Conservation (phyloP, 2,888 invertebrate genomes). For the Tenodera sinensis region DNA sequence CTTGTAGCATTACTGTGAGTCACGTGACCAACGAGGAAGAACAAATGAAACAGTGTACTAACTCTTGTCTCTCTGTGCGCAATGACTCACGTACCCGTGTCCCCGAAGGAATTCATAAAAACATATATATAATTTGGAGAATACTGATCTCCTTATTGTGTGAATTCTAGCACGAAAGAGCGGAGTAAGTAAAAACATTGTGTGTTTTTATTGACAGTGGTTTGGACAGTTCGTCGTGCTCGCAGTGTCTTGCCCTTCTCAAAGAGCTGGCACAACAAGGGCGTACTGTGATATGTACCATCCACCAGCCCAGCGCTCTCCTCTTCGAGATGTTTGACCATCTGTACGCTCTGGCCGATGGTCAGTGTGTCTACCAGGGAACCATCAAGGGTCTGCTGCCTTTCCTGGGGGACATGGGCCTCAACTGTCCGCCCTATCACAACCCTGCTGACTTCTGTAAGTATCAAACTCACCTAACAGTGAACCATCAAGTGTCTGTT, state of each 20-base stretch:
- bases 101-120: too few species aligned
- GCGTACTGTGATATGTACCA: slow-evolving; percentile 85
- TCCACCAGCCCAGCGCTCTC: slow-evolving; percentile 91
- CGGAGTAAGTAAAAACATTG: too few species aligned
- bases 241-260: slow-evolving; percentile 75
- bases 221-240: slow-evolving; percentile 82
- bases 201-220: slow-evolving; percentile 60
- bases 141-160: too few species aligned
- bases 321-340: slow-evolving; percentile 91
- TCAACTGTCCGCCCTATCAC: slow-evolving; percentile 86
- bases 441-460: slow-evolving; percentile 94
- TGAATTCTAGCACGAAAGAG: too few species aligned
- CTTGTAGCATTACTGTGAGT: too few species aligned
- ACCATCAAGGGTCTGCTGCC: slow-evolving; percentile 68
- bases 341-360: slow-evolving; percentile 78
- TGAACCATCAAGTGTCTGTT: too few species aligned
- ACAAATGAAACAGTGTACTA: too few species aligned
- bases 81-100: too few species aligned
- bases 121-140: too few species aligned
- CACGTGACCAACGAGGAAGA: too few species aligned
- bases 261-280: slow-evolving; percentile 77
- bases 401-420: slow-evolving; percentile 68
- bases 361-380: slow-evolving; percentile 83
- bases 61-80: too few species aligned
- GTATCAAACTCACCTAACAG: too few species aligned